phyloP scores from a whole-genome alignment of 2,888 invertebrate species.

The Lutraria lutraria region DNA sequence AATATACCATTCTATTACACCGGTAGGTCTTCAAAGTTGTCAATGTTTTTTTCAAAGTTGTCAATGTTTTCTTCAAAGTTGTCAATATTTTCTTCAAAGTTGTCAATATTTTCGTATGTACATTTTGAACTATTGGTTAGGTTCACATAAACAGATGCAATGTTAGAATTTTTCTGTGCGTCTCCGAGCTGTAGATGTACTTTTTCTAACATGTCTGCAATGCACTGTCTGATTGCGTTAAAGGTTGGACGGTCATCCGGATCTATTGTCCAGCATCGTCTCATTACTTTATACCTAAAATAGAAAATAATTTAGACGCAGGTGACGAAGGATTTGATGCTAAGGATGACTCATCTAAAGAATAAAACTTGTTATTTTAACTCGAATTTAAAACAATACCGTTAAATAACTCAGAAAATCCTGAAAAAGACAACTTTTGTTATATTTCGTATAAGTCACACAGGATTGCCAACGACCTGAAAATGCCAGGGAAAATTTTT shows the following conservation, averaged over 20 bases:
- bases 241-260: conserved; percentile 61
- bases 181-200: conserved; percentile 62
- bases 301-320: background rate
- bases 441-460: too few species aligned
- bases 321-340: too few species aligned
- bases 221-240: conserved; percentile 51
- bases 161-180: conserved; percentile 49
- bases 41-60: too few species aligned
- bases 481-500: too few species aligned
- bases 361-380: too few species aligned
- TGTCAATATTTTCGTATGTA: conserved; percentile 56
- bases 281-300: conserved; percentile 65
- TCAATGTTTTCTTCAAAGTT: too few species aligned
- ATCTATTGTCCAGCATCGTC: conserved; percentile 60
- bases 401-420: too few species aligned
- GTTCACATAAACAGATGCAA: conserved; percentile 60
- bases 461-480: too few species aligned
- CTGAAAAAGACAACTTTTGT: too few species aligned
- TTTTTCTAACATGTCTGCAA: conserved; percentile 53
- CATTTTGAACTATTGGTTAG: conserved; percentile 50
- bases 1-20: background rate
- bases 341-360: too few species aligned
- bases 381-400: too few species aligned
- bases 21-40: background rate
- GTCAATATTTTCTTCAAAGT: conserved; percentile 49